Evolutionary conservation across 2,113 vertebrate species (phyloP).

Genomic region (Edolisoma coerulescens): DNA sequence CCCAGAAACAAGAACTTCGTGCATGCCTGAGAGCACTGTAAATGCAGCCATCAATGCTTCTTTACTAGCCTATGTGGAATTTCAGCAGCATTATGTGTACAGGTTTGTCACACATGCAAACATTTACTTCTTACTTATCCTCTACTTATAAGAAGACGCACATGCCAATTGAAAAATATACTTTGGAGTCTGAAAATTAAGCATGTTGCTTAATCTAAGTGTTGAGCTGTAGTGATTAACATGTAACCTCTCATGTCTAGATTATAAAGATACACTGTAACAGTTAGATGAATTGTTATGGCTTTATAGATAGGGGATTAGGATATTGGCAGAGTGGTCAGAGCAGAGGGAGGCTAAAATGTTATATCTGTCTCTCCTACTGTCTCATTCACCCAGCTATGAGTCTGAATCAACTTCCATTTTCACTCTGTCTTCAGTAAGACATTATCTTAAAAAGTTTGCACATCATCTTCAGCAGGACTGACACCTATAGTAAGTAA

Average conservation of each 20-base stretch:
- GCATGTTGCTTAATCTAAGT: background rate
- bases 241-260: accelerated
- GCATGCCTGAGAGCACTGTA: background rate
- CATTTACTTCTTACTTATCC: background rate
- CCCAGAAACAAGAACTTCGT: background rate
- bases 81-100: background rate
- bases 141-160: background rate
- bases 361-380: background rate
- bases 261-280: background rate
- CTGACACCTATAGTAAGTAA: background rate
- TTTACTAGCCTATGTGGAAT: background rate
- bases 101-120: background rate
- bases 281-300: background rate
- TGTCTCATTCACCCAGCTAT: background rate
- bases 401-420: background rate
- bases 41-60: background rate
- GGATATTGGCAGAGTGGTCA: background rate
- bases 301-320: background rate
- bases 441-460: background rate
- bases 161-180: background rate
- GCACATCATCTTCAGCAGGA: background rate
- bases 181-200: background rate
- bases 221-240: background rate
- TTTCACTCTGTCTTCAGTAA: background rate
- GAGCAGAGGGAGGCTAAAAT: background rate